Evolutionary conservation across 2,888 invertebrate genomes (phyloP).

Genomic region (Dorcus parallelipipedus): DNA sequence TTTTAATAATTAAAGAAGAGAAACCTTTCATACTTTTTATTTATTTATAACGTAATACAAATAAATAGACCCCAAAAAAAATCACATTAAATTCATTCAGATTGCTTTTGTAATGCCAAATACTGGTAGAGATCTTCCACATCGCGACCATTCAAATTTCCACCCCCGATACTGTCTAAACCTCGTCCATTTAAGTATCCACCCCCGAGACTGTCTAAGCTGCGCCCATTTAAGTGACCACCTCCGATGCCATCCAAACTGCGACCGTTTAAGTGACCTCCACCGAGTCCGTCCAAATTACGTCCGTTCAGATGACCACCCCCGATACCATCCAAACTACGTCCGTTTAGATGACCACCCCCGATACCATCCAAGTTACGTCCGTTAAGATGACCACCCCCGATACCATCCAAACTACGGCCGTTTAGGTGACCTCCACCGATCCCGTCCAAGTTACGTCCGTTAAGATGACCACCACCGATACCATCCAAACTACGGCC

Average conservation of each 20-base stretch:
- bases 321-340: conserved; percentile 18
- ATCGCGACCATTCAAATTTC: conserved; percentile 19
- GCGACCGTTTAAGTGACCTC: conserved; percentile 21
- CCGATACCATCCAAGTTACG: conserved; percentile 25
- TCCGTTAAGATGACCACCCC: conserved; percentile 13
- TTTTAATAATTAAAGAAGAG: neutral
- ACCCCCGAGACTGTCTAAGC: conserved; percentile 17
- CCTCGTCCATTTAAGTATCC: conserved; percentile 12
- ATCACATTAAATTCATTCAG: neutral
- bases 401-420: conserved; percentile 13
- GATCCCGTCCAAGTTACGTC: conserved; percentile 21
- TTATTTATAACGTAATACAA: neutral
- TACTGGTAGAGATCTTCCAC: conserved; percentile 6
- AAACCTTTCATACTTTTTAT: neutral
- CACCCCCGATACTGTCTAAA: conserved; percentile 22
- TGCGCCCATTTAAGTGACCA: conserved; percentile 18
- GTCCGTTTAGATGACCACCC: conserved; percentile 23
- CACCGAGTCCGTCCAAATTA: conserved; percentile 24
- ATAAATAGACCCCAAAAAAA: neutral
- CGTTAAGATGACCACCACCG: conserved; percentile 17
- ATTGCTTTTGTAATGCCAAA: conserved; percentile 5
- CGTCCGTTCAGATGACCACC: conserved; percentile 16
- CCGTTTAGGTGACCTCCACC: conserved; percentile 26
- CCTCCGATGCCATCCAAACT: conserved; percentile 22
- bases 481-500: conserved; percentile 17